Evolutionary conservation across 2,797 vertebrate genomes (phyloP), one percentile per base, ranked within the genome.

Genomic region (Picus viridis): DNA sequence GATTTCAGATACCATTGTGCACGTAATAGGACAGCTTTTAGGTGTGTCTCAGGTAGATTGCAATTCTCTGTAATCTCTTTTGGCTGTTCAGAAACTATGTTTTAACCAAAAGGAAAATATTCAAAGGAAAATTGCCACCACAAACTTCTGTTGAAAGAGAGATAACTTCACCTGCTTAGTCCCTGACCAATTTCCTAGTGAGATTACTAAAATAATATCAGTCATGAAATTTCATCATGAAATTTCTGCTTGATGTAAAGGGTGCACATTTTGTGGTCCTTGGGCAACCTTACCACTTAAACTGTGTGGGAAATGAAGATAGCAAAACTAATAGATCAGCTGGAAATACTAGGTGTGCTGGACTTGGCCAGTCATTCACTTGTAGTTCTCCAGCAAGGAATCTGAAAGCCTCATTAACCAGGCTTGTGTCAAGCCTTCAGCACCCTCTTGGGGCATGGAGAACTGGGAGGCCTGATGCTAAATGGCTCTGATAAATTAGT

Each of bases 1-100:
- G 76, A 85, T 67, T 83, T 87, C 86, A 95, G 91, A 86, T 95
- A 95, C 32, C 83, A 86, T 90, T 90, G 90, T 88, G 87, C 83
- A 87, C 87, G 82, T 58, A 63, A 64, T 26, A 61, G 39, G 27
- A 34, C 6, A 73, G 24, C 12, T 92, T 73, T 88, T 80, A n/a
- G 14, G 57, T 85, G 19, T 1, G 0, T 76, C 70, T 78, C 67
- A 56, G 9, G 12, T 12, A 4, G 22, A 49, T 43, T 57, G 15
- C 27, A 62, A 23, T 49, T 59, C 77, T 81, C 9, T 77, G 11
- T 71, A 8, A 10, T 67, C 56, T 67, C 56, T 62, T 36, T 82
- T 57, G 9, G 20, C 34, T 74, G 17, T 30, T 83, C 69, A 61
- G 43, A 81, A 84, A 81, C 54, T 58, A 22, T 2, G 3, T 83